Base-by-base conservation (phyloP, 2,113 vertebrate species). In the Morone chrysops region DNA sequence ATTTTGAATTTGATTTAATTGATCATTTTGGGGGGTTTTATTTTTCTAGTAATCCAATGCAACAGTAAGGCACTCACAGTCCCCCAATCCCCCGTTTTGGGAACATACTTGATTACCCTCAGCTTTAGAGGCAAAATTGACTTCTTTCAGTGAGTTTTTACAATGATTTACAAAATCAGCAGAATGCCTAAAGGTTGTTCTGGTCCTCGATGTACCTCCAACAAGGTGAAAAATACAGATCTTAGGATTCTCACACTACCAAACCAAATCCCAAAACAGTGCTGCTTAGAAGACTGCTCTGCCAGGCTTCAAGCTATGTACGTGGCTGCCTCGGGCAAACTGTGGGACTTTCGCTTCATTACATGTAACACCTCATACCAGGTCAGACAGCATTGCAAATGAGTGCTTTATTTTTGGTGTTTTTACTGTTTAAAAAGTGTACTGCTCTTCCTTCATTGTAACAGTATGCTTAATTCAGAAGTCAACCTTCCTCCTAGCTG, bases 201-300 rank as follows among this genome's bases (percentile, higher is more conserved):
- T 20, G 53, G 50, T 69, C 62, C 36, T 69, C 10, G 5, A 48
- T 80, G 25, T 51, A 57, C 57, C 53, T 68, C 22, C 13, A 56
- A 20, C 65, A 77, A 78, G 14, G n/a, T 75, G 20, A 86, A 85
- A 82, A 77, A 47, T 51, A 25, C n/a, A 66, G 60, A 70, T 84
- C n/a, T 63, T 22, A 16, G 36, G 6, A 82, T 86, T 80, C 43
- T 72, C 54, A 80, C 65, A 48, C 69, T 25, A 56, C 43, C 31
- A 71, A 56, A 78, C 63, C 47, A 80, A 90, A 81, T 87, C 66
- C 68, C 61, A 40, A 83, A 85, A 81, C 60, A 82, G 38, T 41
- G 66, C 56, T 2, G 47, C 51, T 73, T 25, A 70, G 69, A 86
- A 63, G 57, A 81, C 31, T 22, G 40, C 73, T 85, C 74, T 87